Evolutionary conservation across 2,797 vertebrate genomes (phyloP).

Genomic region (Lophius americanus): DNA sequence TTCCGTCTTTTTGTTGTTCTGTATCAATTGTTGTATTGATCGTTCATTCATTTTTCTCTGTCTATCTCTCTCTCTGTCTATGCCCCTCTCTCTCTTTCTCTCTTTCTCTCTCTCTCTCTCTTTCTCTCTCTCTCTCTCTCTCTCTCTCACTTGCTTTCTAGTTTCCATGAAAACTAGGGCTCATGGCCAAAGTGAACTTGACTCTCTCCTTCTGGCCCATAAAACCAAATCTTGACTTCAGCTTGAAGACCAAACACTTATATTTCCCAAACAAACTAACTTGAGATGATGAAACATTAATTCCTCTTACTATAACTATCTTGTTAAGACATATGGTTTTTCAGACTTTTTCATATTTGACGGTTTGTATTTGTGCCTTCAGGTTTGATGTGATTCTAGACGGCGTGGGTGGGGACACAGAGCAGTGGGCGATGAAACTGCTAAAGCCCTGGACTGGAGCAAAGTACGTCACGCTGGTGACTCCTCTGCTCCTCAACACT

Average conservation of each 20-base stretch:
- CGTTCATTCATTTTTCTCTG: constrained; percentile 2
- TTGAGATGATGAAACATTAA: not conserved
- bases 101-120: too few relatives aligned
- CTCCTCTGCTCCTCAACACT: constrained; percentile 88
- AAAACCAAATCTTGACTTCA: constrained; percentile 12
- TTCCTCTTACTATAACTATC: not conserved
- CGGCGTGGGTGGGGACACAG: constrained; percentile 88
- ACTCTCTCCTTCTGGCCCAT: not conserved
- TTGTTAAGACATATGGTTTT: not conserved
- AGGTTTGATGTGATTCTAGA: constrained; percentile 95
- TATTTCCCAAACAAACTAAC: not conserved
- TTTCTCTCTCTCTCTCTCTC: constrained; percentile 17
- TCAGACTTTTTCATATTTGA: not conserved
- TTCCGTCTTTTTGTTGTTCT: too few relatives aligned
- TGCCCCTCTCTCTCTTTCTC: constrained; percentile 22
- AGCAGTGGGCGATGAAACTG: constrained; percentile 84
- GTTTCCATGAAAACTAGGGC: constrained; percentile 69
- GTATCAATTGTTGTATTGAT: constrained; percentile 5
- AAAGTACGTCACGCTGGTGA: constrained; percentile 90
- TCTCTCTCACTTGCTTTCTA: constrained; percentile 39
- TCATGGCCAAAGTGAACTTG: constrained; percentile 35
- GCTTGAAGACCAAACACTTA: constrained; percentile 17
- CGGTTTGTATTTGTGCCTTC: constrained; percentile 8
- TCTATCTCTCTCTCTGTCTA: too few relatives aligned
- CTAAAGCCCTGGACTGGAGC: constrained; percentile 93